Conservation (phyloP, 64 coral and sea anemone genomes). For the Anthopleura sola region DNA sequence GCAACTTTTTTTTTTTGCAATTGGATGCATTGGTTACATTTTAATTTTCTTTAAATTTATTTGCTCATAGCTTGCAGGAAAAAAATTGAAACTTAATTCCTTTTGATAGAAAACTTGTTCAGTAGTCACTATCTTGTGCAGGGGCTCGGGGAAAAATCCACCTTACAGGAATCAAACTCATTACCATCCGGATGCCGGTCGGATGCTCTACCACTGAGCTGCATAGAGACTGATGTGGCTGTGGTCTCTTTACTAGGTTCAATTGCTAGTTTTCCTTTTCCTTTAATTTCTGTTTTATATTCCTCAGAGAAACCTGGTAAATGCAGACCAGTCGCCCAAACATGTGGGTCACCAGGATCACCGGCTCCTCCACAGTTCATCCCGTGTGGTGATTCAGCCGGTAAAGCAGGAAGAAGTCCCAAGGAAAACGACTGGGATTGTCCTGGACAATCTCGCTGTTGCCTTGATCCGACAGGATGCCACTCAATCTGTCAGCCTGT, state of each 20-base stretch:
- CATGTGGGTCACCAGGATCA: background rate
- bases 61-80: background rate
- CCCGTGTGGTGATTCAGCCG: slow-evolving; percentile 31
- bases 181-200: too few species aligned
- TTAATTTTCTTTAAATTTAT: too few species aligned
- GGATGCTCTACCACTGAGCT: too few species aligned
- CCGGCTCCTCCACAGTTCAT: slow-evolving; percentile 18
- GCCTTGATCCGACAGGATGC: slow-evolving; percentile 27
- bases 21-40: too few species aligned
- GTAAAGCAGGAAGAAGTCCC: background rate
- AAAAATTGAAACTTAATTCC: background rate
- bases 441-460: slow-evolving; percentile 49
- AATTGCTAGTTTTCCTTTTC: background rate
- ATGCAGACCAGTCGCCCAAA: slow-evolving; percentile 12
- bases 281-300: too few species aligned
- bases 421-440: slow-evolving; percentile 47
- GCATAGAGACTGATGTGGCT: too few species aligned
- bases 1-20: too few species aligned
- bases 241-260: too few species aligned
- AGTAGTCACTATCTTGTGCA: too few species aligned
- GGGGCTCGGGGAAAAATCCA: too few species aligned
- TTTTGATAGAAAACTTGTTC: too few species aligned
- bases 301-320: slow-evolving; percentile 24
- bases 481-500: slow-evolving; percentile 36
- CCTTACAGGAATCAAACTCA: too few species aligned